phyloP scores from a whole-genome alignment of 2,113 vertebrate species.

The Lepus americanus region DNA sequence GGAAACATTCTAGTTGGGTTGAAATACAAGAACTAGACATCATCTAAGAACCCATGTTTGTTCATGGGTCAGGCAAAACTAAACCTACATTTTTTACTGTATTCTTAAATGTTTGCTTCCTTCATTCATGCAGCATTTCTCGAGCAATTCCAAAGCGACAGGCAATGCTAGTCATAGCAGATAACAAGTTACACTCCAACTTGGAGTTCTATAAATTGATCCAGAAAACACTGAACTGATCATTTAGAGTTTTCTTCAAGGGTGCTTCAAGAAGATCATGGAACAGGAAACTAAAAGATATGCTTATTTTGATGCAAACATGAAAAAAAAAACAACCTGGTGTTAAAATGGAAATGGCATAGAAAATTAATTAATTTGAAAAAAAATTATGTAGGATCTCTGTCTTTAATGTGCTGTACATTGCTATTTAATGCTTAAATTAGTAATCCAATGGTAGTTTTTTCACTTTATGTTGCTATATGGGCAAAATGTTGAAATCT shows the following conservation, averaged over 20 bases:
- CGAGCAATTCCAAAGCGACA: background rate
- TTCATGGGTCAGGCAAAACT: constrained; percentile 13
- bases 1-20: constrained; percentile 31
- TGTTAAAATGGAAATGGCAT: too few species aligned
- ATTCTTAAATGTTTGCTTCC: constrained; percentile 3
- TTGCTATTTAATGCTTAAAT: too few species aligned
- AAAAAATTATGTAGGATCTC: too few species aligned
- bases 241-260: background rate
- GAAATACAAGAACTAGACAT: constrained; percentile 58
- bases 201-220: background rate
- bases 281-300: too few species aligned
- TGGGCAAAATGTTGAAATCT: too few species aligned
- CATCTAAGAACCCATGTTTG: constrained; percentile 45
- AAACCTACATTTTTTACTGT: background rate
- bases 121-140: background rate
- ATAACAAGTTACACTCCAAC: background rate
- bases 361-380: too few species aligned
- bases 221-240: background rate
- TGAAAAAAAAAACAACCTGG: too few species aligned
- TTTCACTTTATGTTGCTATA: too few species aligned
- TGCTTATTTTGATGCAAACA: too few species aligned
- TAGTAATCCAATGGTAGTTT: too few species aligned
- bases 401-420: too few species aligned
- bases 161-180: background rate
- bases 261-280: too few species aligned